These are phyloP conservation scores for Sanderia malayensis DNA, from an alignment of 30 jellyfish, hydroid and myxozoan genomes.

Conservation along the genomic window DNA sequence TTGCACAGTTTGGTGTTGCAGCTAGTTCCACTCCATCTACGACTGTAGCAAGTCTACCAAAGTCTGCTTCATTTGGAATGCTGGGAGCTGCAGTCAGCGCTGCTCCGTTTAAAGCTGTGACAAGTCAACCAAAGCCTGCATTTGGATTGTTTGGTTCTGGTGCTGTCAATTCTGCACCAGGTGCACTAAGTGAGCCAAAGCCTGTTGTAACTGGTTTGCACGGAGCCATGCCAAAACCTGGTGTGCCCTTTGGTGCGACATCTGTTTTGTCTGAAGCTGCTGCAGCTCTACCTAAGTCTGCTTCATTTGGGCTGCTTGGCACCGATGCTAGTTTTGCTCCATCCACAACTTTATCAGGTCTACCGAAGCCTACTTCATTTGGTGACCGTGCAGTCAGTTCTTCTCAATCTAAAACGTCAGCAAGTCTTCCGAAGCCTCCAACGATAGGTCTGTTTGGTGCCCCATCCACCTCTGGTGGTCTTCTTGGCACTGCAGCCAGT, in stretches of 20 bases:
- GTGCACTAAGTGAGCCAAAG: neutral
- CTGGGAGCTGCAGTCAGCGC: neutral
- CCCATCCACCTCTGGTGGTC: conserved; percentile 49
- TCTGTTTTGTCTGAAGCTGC: neutral
- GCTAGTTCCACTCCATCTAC: neutral
- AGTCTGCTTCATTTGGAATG: neutral
- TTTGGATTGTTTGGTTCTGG: conserved; percentile 2
- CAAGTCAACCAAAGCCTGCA: neutral
- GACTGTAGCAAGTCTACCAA: conserved; percentile 4
- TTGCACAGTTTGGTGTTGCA: conserved; percentile 13
- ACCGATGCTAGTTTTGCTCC: conserved; percentile 1
- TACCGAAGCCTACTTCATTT: conserved; percentile 2
- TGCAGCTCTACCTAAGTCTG: neutral
- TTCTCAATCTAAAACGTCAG: conserved; percentile 18
- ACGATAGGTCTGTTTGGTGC: conserved; percentile 50
- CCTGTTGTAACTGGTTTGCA: conserved; percentile 19
- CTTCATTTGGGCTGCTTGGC: conserved; percentile 30
- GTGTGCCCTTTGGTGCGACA: neutral
- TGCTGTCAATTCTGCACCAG: neutral
- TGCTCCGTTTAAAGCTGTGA: neutral
- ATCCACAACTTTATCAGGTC: neutral
- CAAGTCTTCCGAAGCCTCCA: neutral
- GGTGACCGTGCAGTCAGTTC: too few relatives aligned
- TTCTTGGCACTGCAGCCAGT: conserved; percentile 35
- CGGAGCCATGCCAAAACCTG: neutral